Conservation (phyloP, 1,140 invertebrate genomes). For the Caenorhabditis briggsae region DNA sequence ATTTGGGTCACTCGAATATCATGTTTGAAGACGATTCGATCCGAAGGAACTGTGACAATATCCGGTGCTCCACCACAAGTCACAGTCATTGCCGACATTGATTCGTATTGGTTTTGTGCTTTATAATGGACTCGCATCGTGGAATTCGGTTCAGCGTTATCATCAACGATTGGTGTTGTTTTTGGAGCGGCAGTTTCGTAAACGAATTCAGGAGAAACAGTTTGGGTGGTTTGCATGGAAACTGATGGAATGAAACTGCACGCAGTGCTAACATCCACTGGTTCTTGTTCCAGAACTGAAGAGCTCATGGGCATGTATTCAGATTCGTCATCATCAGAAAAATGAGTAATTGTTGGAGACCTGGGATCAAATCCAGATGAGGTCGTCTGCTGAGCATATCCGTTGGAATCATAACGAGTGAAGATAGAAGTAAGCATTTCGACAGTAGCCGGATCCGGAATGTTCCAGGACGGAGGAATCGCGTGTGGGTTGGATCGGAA, state of each 20-base stretch:
- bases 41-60: constrained; percentile 22
- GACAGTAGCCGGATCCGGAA: not conserved
- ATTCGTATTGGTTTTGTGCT: not conserved
- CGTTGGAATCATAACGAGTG: constrained; percentile 35
- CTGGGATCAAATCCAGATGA: constrained; percentile 23
- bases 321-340: constrained; percentile 16
- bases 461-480: not conserved
- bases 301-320: not conserved
- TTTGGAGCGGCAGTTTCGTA: constrained; percentile 3
- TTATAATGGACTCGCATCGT: constrained; percentile 17
- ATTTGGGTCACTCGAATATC: not conserved
- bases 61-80: constrained; percentile 1
- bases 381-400: not conserved
- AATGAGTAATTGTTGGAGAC: constrained; percentile 11
- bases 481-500: constrained; percentile 23
- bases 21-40: not conserved
- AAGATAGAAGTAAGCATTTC: constrained; percentile 41
- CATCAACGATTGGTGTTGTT: not conserved
- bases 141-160: not conserved
- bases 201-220: not conserved
- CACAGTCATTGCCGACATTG: constrained; percentile 45
- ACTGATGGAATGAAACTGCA: not conserved
- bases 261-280: constrained; percentile 25
- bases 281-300: not conserved
- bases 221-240: constrained; percentile 28